Evolutionary conservation across 2,113 vertebrate species (phyloP).

Genomic region (Etheostoma cragini): DNA sequence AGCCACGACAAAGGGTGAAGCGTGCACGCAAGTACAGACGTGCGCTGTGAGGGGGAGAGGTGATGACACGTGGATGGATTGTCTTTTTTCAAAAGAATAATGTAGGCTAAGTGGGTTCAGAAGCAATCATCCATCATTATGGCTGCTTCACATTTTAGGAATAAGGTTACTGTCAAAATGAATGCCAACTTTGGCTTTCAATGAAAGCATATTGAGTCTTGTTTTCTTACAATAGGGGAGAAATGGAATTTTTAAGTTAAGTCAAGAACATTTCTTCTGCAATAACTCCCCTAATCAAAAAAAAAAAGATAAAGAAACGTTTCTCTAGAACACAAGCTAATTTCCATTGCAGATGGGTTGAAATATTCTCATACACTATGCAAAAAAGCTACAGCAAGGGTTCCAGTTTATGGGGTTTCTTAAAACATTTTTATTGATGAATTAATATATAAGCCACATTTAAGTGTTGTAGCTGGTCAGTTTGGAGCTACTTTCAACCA

Average conservation of each 20-base stretch:
- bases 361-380: background rate
- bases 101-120: constrained; percentile 66
- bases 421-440: background rate
- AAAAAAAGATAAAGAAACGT: background rate
- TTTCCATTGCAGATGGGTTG: background rate
- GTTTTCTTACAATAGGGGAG: background rate
- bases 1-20: constrained; percentile 12
- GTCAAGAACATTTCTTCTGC: background rate
- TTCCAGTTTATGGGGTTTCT: background rate
- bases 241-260: background rate
- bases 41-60: constrained; percentile 27
- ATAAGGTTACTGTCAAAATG: constrained; percentile 29
- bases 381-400: background rate
- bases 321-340: background rate
- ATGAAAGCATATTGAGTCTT: background rate
- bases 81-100: constrained; percentile 57
- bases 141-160: constrained; percentile 3
- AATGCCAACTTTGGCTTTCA: background rate
- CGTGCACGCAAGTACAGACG: constrained; percentile 17
- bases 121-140: constrained; percentile 67
- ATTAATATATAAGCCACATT: background rate
- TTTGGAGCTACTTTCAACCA: too few relatives aligned
- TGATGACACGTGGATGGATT: constrained; percentile 51
- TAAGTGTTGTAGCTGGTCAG: too few relatives aligned
- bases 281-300: background rate